Conservation (phyloP, 1,140 invertebrate species). For the Orchestia grillus region DNA sequence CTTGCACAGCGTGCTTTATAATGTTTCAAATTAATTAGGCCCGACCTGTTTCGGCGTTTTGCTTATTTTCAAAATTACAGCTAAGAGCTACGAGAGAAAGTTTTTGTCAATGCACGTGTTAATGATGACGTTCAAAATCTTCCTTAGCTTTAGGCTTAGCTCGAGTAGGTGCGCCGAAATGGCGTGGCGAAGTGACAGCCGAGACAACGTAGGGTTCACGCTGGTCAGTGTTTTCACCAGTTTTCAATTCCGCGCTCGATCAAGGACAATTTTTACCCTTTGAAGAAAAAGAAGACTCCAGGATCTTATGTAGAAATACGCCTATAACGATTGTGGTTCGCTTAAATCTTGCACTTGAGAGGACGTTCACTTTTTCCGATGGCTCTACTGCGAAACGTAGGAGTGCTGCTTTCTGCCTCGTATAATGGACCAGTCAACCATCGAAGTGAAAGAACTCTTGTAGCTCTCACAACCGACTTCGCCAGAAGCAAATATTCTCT, state of each 20-base stretch:
- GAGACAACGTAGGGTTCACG: neutral
- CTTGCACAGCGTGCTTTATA: neutral
- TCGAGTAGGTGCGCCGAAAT: neutral
- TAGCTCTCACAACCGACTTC: slow-evolving; percentile 21
- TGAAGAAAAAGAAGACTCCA: neutral
- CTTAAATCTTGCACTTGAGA: neutral
- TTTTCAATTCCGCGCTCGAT: neutral
- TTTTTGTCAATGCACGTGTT: neutral
- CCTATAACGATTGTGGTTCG: neutral
- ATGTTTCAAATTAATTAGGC: neutral
- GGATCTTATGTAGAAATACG: neutral
- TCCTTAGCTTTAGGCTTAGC: neutral
- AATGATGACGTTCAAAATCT: neutral
- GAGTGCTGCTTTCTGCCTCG: neutral
- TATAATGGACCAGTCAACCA: neutral
- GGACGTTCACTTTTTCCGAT: neutral
- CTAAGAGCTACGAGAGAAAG: neutral
- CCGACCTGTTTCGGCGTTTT: neutral
- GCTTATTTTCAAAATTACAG: neutral
- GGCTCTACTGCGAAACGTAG: neutral
- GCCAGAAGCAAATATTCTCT: slow-evolving; percentile 12
- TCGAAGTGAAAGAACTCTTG: neutral
- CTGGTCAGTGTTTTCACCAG: neutral
- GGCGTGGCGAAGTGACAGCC: neutral
- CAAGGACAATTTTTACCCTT: neutral